Evolutionary conservation across 2,888 invertebrate species (phyloP).

Genomic region (Tenthredo notha): DNA sequence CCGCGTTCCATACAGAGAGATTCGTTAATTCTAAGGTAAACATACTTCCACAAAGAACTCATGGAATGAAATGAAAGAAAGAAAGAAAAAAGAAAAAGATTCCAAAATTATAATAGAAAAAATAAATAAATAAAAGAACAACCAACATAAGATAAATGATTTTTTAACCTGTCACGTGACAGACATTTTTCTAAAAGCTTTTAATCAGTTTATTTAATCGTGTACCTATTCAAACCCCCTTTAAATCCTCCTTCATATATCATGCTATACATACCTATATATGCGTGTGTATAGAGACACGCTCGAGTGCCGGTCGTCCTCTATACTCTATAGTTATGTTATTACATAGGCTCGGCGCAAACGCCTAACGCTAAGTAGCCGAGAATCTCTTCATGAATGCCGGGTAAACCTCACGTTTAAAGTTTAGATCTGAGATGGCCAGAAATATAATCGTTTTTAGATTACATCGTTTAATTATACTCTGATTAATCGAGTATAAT

Average conservation of each 20-base stretch:
- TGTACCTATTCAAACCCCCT: background rate
- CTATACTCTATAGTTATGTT: conserved; percentile 14
- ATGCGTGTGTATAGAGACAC: conserved; percentile 10
- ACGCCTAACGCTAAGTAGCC: conserved; percentile 8
- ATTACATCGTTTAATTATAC: background rate
- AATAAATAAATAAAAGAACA: background rate
- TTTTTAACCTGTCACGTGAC: background rate
- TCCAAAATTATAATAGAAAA: background rate
- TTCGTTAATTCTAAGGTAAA: conserved; percentile 36
- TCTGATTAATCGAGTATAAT: background rate
- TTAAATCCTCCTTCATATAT: background rate
- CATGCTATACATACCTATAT: background rate
- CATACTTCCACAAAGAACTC: background rate
- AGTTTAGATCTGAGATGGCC: background rate
- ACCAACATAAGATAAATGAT: background rate
- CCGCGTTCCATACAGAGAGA: background rate
- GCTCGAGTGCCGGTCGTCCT: background rate
- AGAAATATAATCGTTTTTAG: background rate
- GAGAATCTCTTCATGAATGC: background rate
- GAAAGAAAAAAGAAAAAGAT: background rate
- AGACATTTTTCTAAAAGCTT: conserved; percentile 2
- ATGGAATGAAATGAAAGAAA: no score
- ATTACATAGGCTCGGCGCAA: conserved; percentile 12
- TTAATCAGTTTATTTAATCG: conserved; percentile 1
- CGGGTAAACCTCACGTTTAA: background rate